phyloP scores from a whole-genome alignment of 2,797 vertebrate species.

The Pseudocheirus occidentalis region DNA sequence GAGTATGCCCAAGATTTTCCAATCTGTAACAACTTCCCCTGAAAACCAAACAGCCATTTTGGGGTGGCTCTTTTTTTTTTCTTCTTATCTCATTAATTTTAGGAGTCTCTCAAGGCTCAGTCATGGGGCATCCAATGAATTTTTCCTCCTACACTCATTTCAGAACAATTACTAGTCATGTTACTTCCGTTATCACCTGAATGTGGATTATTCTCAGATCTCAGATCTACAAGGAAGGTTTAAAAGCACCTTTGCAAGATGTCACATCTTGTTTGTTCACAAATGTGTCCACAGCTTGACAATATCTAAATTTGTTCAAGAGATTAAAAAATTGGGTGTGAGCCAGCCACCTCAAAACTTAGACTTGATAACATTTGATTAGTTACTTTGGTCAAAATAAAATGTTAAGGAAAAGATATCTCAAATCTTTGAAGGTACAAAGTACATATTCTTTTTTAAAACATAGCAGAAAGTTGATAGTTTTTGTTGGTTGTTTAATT shows the following conservation, averaged over 20 bases:
- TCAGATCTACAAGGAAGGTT: background rate
- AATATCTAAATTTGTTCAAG: background rate
- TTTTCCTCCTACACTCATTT: constrained; percentile 8
- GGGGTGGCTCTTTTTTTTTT: background rate
- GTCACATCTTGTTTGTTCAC: background rate
- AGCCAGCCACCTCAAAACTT: background rate
- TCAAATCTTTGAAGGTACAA: background rate
- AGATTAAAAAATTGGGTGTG: background rate
- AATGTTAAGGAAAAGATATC: background rate
- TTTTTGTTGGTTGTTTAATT: background rate
- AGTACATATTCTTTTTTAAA: background rate
- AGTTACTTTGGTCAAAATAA: background rate
- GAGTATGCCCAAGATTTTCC: background rate
- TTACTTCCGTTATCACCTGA: background rate
- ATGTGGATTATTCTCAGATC: background rate
- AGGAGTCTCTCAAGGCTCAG: background rate
- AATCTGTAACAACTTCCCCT: background rate
- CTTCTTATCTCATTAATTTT: background rate
- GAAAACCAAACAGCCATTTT: background rate
- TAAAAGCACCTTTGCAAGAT: background rate
- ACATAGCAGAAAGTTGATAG: background rate
- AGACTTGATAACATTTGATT: background rate
- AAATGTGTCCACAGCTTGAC: background rate
- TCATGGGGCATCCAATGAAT: background rate
- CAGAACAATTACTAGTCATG: background rate